These are phyloP conservation scores for Mnemiopsis leidyi DNA, from an alignment of 37 sponge, comb jelly and placozoan species.

Conservation along the genomic window DNA sequence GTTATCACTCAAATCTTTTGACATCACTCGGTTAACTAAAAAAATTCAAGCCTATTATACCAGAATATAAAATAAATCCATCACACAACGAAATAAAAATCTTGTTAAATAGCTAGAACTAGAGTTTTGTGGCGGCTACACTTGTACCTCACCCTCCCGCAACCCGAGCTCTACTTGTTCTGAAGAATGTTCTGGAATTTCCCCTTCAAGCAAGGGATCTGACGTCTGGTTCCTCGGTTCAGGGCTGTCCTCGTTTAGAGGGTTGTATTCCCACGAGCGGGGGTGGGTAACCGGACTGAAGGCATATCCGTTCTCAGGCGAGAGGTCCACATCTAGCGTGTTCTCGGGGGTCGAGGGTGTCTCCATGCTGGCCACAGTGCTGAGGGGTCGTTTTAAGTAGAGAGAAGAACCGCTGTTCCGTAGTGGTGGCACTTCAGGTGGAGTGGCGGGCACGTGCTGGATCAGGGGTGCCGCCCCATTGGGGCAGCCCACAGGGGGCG, in stretches of 20 bases:
- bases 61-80: neutral
- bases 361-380: slow-evolving; percentile 39
- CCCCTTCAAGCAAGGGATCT: neutral
- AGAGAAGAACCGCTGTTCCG: neutral
- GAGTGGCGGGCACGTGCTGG: slow-evolving; percentile 34
- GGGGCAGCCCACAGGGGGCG: neutral
- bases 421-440: slow-evolving; percentile 8
- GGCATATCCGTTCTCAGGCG: slow-evolving; percentile 42
- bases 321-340: neutral
- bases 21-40: no score
- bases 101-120: neutral
- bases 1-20: no score
- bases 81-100: neutral
- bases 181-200: neutral
- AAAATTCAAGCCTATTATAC: neutral
- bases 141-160: neutral
- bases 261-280: slow-evolving; percentile 18
- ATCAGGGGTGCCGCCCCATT: slow-evolving; percentile 9
- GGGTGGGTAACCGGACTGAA: slow-evolving; percentile 51
- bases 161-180: neutral
- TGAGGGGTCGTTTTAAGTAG: slow-evolving; percentile 41
- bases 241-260: neutral
- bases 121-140: neutral
- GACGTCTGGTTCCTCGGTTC: neutral
- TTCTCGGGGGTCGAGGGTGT: neutral